phyloP scores from a whole-genome alignment of 1,140 invertebrate species.

The Xylocopa sonorina region DNA sequence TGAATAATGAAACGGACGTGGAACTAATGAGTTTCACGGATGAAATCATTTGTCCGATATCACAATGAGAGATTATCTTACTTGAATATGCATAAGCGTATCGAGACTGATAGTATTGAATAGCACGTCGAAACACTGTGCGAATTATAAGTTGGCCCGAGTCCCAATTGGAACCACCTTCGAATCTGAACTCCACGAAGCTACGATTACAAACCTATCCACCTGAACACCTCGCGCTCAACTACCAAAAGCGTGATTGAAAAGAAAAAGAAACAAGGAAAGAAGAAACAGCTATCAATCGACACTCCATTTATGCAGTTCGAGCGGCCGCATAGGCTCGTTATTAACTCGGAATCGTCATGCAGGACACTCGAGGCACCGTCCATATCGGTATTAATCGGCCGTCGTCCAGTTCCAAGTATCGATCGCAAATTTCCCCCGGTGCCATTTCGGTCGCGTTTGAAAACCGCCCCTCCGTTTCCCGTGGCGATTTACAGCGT shows the following conservation, averaged over 20 bases:
- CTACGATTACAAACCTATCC: no score
- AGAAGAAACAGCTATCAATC: neutral
- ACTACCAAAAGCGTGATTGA: neutral
- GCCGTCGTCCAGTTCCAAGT: neutral
- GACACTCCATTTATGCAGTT: neutral
- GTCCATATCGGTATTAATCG: conserved; percentile 26
- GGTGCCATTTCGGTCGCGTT: conserved; percentile 3
- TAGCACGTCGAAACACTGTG: no score
- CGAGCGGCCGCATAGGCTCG: neutral
- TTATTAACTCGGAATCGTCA: conserved; percentile 18
- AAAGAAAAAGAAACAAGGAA: no score
- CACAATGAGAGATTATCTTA: no score
- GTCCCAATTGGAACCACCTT: no score
- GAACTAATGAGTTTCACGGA: no score
- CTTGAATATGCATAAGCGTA: no score
- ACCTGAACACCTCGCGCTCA: neutral
- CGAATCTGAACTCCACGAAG: no score
- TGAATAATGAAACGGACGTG: no score
- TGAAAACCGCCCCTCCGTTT: neutral
- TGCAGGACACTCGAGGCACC: neutral
- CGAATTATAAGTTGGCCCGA: no score
- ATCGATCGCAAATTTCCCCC: conserved; percentile 12
- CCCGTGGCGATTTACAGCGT: conserved; percentile 9
- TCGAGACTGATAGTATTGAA: neutral
- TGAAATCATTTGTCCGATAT: no score